A percentile compares a stretch with the other conserved stretches of the same genome.
phyloP scores from a whole-genome alignment of 2,113 vertebrate species.

The Otolemur garnettii region DNA sequence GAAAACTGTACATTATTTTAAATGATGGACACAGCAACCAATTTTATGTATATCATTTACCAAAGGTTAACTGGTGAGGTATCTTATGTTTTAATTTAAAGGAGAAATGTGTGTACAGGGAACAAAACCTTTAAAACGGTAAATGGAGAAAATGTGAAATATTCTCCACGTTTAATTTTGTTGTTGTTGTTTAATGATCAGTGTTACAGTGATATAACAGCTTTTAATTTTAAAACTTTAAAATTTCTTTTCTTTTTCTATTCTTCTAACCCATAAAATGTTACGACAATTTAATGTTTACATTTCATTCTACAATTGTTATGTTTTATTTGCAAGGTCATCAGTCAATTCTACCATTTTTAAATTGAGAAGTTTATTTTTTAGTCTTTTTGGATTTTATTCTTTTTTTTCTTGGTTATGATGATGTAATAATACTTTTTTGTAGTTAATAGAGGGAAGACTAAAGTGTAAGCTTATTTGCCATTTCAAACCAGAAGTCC shows the following conservation, averaged over 20 bases:
- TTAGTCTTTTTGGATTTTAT: background rate
- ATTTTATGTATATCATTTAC: background rate
- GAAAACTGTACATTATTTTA: background rate
- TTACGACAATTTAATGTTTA: background rate
- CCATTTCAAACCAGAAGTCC: background rate
- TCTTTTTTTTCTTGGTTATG: background rate
- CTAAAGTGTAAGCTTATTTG: background rate
- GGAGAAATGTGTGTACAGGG: background rate
- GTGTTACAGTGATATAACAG: background rate
- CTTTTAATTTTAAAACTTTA: constrained; percentile 12
- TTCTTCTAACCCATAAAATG: background rate
- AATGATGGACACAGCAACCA: background rate
- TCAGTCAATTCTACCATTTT: background rate
- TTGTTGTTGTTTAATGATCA: background rate
- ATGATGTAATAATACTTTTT: background rate
- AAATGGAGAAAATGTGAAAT: background rate
- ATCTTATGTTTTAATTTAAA: background rate
- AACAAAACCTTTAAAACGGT: constrained; percentile 6
- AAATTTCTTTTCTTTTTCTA: background rate
- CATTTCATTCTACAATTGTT: background rate
- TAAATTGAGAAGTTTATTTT: background rate
- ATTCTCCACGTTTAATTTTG: background rate
- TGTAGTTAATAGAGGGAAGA: background rate
- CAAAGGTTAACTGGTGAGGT: background rate
- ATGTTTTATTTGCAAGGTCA: background rate